Evolutionary conservation across 1,140 invertebrate genomes (phyloP).

Genomic region (Panagrolaimus sp.): DNA sequence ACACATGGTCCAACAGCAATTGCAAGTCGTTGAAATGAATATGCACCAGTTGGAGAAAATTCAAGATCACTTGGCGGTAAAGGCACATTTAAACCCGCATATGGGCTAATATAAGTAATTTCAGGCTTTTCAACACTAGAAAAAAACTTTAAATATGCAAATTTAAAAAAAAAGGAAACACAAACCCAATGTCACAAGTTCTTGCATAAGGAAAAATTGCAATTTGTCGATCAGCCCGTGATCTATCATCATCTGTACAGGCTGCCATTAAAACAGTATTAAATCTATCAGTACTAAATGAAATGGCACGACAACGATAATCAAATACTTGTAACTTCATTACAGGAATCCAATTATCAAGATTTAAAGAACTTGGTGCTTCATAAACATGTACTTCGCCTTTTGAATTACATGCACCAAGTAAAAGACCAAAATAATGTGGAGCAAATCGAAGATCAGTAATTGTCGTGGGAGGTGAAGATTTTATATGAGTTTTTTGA

Average conservation of each 20-base stretch:
- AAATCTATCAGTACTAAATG: constrained; percentile 10
- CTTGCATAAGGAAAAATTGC: constrained; percentile 6
- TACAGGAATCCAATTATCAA: not conserved
- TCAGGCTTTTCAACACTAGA: not conserved
- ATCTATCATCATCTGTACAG: not conserved
- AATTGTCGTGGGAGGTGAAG: not conserved
- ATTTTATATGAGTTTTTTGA: not conserved
- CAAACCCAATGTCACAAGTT: not conserved
- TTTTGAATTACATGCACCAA: not conserved
- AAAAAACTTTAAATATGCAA: not conserved
- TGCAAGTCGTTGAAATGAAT: not conserved
- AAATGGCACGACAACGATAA: not conserved
- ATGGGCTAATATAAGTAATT: not conserved
- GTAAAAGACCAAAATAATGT: constrained; percentile 3
- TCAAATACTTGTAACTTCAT: not conserved
- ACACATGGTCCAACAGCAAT: not conserved
- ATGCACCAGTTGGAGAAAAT: not conserved
- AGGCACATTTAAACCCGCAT: not conserved
- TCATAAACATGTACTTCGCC: not conserved
- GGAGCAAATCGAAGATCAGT: constrained; percentile 15
- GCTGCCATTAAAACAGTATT: not conserved
- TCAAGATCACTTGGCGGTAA: not conserved
- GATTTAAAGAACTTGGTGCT: not conserved
- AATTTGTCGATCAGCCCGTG: not conserved
- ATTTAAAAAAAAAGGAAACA: not conserved